Evolutionary conservation across 2,797 vertebrate genomes (phyloP).

Genomic region (Neosilurus hyrtlii): DNA sequence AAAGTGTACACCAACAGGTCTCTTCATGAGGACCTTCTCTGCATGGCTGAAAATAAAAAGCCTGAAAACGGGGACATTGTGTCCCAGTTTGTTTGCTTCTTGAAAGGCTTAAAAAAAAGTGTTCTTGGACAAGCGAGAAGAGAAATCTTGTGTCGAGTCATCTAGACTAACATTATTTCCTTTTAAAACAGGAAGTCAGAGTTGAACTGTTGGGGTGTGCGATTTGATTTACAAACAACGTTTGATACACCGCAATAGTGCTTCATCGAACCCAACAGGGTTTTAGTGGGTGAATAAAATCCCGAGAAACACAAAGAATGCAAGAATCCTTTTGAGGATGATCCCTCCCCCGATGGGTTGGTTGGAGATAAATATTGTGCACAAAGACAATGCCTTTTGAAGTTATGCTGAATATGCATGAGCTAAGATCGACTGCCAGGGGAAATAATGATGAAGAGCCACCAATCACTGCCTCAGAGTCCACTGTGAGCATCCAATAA

Average conservation of each 20-base stretch:
- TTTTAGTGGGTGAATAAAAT: not conserved
- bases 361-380: not conserved
- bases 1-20: not conserved
- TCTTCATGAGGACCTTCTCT: not conserved
- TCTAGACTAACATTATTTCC: not conserved
- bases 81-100: conserved; percentile 2
- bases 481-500: too few relatives aligned
- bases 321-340: too few relatives aligned
- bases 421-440: not conserved
- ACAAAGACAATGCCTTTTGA: too few relatives aligned
- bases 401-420: not conserved
- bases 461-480: too few relatives aligned
- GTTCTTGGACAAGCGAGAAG: not conserved
- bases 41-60: conserved; percentile 8
- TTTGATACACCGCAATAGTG: too few relatives aligned
- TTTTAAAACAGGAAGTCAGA: not conserved
- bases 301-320: not conserved
- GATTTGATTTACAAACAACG: too few relatives aligned
- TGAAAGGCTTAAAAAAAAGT: not conserved
- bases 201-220: not conserved
- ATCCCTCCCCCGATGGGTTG: not conserved
- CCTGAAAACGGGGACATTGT: not conserved
- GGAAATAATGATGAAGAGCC: not conserved
- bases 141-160: not conserved
- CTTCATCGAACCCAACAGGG: not conserved